Evolutionary conservation across 2,888 invertebrate species (phyloP).

Genomic region (Platypus cylindrus): DNA sequence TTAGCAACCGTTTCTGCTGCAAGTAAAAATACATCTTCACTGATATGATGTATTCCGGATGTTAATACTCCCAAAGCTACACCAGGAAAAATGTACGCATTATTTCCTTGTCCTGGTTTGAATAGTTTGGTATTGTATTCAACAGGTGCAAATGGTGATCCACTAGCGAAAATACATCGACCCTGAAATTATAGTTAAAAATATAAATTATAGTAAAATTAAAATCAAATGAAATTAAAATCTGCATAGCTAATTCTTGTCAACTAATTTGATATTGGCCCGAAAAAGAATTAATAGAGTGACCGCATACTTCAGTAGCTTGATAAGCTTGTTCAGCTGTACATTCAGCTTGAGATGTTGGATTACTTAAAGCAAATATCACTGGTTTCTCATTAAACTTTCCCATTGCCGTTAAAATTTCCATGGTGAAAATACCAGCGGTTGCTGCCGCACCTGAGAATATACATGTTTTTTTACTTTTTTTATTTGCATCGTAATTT

Average conservation of each 20-base stretch:
- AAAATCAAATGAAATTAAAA: too few relatives aligned
- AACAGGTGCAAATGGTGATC: conserved; percentile 89
- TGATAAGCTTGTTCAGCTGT: conserved; percentile 95
- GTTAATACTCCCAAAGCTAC: conserved; percentile 90
- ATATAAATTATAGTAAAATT: too few relatives aligned
- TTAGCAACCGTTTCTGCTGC: conserved; percentile 78
- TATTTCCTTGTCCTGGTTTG: conserved; percentile 94
- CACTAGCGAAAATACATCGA: conserved; percentile 85
- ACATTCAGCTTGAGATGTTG: conserved; percentile 96
- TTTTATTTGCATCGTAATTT: too few relatives aligned
- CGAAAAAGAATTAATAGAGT: too few relatives aligned
- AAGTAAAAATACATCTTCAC: conserved; percentile 83
- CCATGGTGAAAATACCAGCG: conserved; percentile 83
- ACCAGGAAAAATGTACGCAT: conserved; percentile 96
- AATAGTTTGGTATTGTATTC: conserved; percentile 65
- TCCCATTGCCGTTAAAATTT: conserved; percentile 80
- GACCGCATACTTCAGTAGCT: conserved; percentile 57
- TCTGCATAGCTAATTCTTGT: too few relatives aligned
- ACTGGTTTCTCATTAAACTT: conserved; percentile 73
- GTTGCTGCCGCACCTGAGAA: conserved; percentile 66
- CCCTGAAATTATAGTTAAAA: conserved; percentile 53
- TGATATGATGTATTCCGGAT: conserved; percentile 78
- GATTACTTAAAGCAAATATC: conserved; percentile 96
- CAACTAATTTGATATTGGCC: too few relatives aligned
- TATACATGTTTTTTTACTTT: too few relatives aligned